Evolutionary conservation across 2,113 vertebrate species (phyloP), one percentile per base, ranked within the genome.

Genomic region (Platysternon megacephalum): DNA sequence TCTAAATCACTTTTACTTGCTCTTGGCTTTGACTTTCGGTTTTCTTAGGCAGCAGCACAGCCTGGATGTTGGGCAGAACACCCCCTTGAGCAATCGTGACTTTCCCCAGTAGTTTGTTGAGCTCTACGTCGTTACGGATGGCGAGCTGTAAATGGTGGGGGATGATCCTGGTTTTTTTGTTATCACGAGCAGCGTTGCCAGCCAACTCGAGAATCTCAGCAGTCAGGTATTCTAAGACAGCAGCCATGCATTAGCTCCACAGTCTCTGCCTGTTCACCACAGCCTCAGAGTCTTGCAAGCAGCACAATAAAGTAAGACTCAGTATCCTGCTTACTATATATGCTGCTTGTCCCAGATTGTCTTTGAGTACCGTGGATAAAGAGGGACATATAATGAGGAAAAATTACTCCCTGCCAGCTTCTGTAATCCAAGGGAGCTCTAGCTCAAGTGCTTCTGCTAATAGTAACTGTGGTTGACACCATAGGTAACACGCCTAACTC

Each of bases 161-260:
- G 82, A 99, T 99, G 97, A 99, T 99, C 4, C 99, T 98, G 21
- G 99, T 99, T 97, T 99, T 99, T 98, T 99, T 99, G 98, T 99
- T 99, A 97, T 99, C 99, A 22, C 99, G 98, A 2, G 99, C 99
- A 24, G 98, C 98, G 82, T 98, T 98, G 1, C 98, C 98, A 7
- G 98, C 98, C 96, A 99, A 86, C 96, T 99, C 98, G 88, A 98
- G 97, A 80, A 98, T 98, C 94, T 98, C 98, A 5, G 98, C 98
- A 0, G 98, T 98, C 97, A 84, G 93, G 49, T 98, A 98, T 91
- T 98, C 98, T 14, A 98, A 85, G 81, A 98, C 98, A 0, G 98
- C 98, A 2, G 98, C 98, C 93, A 98, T 5, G n/a, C n/a, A n/a
- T 61, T 61, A 16, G 58, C 58, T 61, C 12, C 28, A 32, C 11